Conservation (phyloP, 2,113 vertebrate genomes). For the Pandion haliaetus region DNA sequence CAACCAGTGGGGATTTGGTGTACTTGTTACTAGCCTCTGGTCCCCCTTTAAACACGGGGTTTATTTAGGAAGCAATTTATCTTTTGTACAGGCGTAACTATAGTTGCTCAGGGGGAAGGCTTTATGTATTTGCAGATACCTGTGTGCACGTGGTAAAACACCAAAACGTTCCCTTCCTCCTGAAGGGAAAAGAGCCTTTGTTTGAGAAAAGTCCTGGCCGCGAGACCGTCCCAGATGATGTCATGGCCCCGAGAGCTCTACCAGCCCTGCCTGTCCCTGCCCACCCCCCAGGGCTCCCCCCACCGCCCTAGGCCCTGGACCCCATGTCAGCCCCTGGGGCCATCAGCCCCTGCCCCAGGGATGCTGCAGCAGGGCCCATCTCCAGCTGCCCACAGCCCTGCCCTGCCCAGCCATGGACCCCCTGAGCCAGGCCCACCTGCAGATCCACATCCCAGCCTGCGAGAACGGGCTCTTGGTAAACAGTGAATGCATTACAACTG, state of each 20-base stretch:
- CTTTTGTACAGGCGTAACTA: neutral
- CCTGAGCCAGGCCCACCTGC: neutral
- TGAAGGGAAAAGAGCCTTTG: neutral
- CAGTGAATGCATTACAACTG: neutral
- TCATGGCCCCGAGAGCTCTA: rapidly evolving
- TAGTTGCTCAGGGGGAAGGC: neutral
- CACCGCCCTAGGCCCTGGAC: rapidly evolving
- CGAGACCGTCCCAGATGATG: neutral
- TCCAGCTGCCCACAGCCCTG: neutral
- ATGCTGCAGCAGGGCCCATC: rapidly evolving
- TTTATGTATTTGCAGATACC: neutral
- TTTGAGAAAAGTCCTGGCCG: neutral
- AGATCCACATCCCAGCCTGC: too few relatives aligned
- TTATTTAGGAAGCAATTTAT: neutral
- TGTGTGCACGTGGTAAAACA: rapidly evolving
- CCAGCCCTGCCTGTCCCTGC: neutral
- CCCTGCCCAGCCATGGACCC: neutral
- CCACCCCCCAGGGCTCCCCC: too few relatives aligned
- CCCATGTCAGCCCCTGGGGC: too few relatives aligned
- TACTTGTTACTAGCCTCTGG: neutral
- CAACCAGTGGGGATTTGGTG: neutral
- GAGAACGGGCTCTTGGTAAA: neutral
- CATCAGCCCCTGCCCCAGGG: neutral
- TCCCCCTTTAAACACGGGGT: neutral
- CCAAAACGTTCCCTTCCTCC: rapidly evolving